Evolutionary conservation across 2,888 invertebrate genomes (phyloP).

Genomic region (Ametastegia equiseti): DNA sequence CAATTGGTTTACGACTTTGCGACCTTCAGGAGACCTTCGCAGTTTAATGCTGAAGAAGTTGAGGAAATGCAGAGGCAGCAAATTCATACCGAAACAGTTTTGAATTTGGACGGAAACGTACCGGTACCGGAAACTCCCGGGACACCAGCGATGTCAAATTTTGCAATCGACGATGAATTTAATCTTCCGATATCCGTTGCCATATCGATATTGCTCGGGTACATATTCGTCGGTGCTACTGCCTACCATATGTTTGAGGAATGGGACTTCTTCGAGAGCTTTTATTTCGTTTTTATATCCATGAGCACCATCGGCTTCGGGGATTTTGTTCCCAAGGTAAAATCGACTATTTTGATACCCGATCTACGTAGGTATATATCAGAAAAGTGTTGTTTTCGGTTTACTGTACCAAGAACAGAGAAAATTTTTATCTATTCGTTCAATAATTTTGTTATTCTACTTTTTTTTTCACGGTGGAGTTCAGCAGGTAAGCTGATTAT

Average conservation of each 20-base stretch:
- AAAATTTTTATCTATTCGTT: not conserved
- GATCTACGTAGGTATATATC: no score
- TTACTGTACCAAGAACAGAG: no score
- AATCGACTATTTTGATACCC: constrained; percentile 6
- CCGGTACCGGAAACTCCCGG: constrained; percentile 81
- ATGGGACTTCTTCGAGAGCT: constrained; percentile 95
- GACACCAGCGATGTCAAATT: constrained; percentile 88
- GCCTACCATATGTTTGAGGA: constrained; percentile 87
- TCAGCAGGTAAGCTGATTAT: constrained; percentile 71
- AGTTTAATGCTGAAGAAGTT: constrained; percentile 80
- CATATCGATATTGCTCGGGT: constrained; percentile 87
- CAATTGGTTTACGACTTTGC: constrained; percentile 89
- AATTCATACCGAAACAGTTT: constrained; percentile 65
- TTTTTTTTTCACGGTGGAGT: constrained; percentile 69
- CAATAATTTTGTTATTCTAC: constrained; percentile 62
- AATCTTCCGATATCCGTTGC: constrained; percentile 96
- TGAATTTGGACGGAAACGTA: constrained; percentile 73
- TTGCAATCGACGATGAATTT: constrained; percentile 94
- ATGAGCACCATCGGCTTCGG: constrained; percentile 99
- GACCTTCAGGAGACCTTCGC: constrained; percentile 85
- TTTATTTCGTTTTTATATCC: constrained; percentile 98
- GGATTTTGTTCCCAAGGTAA: constrained; percentile 89
- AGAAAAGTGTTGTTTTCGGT: no score
- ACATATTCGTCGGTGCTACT: constrained; percentile 92
- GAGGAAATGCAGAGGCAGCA: constrained; percentile 73